phyloP scores from a whole-genome alignment of 2,113 vertebrate species.

The Columba livia region DNA sequence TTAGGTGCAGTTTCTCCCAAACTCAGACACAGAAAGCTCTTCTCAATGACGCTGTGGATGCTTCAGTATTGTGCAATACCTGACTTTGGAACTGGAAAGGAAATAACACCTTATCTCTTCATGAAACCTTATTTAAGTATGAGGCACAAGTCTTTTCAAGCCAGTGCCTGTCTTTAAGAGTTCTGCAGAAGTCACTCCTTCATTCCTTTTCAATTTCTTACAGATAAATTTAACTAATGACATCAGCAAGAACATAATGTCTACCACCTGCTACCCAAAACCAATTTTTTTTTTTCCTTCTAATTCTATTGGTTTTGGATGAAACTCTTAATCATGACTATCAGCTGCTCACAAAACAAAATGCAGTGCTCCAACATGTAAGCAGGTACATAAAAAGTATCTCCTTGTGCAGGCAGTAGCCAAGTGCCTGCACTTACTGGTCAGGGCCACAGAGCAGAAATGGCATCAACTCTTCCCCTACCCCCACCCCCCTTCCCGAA shows the following conservation, averaged over 20 bases:
- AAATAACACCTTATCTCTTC: not conserved
- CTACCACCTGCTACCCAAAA: not conserved
- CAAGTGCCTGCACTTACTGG: not conserved
- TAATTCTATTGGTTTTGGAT: not conserved
- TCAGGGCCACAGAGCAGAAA: not conserved
- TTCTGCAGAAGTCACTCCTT: constrained; percentile 16
- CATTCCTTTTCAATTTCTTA: not conserved
- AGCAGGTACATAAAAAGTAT: not conserved
- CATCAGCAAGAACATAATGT: not conserved
- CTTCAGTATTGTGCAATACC: not conserved
- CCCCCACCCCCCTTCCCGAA: accelerated
- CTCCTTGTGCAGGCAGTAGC: not conserved
- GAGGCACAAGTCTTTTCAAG: constrained; percentile 16
- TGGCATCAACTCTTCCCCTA: not conserved
- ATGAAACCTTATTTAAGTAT: not conserved
- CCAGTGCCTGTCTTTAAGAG: not conserved
- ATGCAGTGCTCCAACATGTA: not conserved
- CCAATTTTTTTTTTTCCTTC: not conserved
- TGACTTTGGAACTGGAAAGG: not conserved
- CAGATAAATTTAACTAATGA: not conserved
- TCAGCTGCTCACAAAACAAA: not conserved
- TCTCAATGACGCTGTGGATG: not conserved
- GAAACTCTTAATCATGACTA: not conserved
- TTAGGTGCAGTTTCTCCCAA: not conserved
- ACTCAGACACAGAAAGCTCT: not conserved